Conservation (phyloP, 2,113 vertebrate species). For the Thalassoma bifasciatum region DNA sequence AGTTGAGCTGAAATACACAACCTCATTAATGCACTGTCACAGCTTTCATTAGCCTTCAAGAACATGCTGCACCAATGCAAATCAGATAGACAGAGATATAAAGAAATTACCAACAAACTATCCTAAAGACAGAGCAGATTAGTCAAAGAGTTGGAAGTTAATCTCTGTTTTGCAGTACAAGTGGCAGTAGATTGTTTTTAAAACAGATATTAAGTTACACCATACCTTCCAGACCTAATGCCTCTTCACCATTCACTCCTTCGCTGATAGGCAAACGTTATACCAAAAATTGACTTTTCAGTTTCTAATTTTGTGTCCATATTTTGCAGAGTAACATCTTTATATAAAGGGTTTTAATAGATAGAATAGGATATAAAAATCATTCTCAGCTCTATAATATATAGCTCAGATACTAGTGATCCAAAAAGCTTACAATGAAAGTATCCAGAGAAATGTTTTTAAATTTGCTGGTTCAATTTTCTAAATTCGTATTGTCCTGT, state of each 20-base stretch:
- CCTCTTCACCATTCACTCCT: not conserved
- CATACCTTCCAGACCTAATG: conserved; percentile 42
- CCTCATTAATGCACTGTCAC: conserved; percentile 90
- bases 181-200: conserved; percentile 30
- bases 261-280: not conserved
- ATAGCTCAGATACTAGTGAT: not conserved
- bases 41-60: conserved; percentile 88
- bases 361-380: too few species aligned
- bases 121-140: conserved; percentile 48
- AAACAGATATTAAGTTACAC: conserved; percentile 53
- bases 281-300: not conserved
- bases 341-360: not conserved
- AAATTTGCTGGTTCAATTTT: not conserved
- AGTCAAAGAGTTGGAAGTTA: conserved; percentile 15
- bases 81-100: conserved; percentile 71
- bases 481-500: not conserved
- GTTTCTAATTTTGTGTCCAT: not conserved
- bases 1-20: conserved; percentile 83
- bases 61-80: conserved; percentile 74
- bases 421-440: not conserved
- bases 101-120: conserved; percentile 42
- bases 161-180: conserved; percentile 27
- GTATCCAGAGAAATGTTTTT: not conserved
- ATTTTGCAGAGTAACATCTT: not conserved
- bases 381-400: not conserved